Percentiles rank a stretch among this genome's conserved stretches.
phyloP scores from a whole-genome alignment of 2,113 vertebrate species.

The Micromys minutus region DNA sequence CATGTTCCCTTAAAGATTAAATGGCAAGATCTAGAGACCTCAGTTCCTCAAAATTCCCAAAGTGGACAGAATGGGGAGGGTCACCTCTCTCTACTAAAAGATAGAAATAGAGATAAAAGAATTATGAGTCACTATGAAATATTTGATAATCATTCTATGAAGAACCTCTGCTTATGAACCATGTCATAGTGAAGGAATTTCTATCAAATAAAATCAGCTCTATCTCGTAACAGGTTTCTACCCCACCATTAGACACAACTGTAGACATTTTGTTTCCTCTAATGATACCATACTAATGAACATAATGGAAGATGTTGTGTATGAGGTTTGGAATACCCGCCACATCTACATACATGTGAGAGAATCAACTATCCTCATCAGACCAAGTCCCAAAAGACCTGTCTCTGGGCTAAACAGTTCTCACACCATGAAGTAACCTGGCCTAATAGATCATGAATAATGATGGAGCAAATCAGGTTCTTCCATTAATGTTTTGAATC shows the following conservation, averaged over 20 bases:
- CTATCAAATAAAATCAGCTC: background rate
- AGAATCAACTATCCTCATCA: background rate
- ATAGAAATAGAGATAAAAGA: background rate
- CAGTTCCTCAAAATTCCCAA: background rate
- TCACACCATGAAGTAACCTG: no score
- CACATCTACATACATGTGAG: background rate
- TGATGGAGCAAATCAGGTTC: background rate
- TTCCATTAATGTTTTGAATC: background rate
- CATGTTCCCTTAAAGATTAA: slow-evolving; percentile 18
- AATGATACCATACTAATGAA: background rate
- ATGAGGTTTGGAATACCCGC: background rate
- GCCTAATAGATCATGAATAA: no score
- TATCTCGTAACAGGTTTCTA: background rate
- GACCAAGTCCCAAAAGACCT: background rate
- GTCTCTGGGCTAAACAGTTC: no score
- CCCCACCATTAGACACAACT: background rate
- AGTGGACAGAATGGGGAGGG: background rate
- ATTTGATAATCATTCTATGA: background rate
- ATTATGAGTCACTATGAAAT: background rate
- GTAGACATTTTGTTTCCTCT: background rate
- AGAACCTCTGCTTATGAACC: background rate
- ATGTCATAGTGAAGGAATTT: background rate
- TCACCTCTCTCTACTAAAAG: background rate
- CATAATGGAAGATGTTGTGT: background rate
- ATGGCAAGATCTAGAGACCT: background rate